Percentiles rank a stretch among this genome's conserved stretches.
Conservation (phyloP, 2,113 vertebrate species). For the Leucosticte australis region DNA sequence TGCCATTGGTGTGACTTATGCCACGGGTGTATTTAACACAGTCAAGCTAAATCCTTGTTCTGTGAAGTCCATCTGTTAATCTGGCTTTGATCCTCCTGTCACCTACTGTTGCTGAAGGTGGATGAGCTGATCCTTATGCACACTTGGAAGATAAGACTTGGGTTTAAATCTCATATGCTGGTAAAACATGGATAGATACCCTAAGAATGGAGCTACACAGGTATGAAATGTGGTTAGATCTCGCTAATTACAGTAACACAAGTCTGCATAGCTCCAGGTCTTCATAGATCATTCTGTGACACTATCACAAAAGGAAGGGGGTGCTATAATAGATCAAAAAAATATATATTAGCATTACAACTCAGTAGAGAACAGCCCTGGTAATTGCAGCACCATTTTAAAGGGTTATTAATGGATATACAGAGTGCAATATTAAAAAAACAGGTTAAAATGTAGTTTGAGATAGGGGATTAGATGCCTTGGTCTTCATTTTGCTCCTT, state of each 20-base stretch:
- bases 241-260: not conserved
- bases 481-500: not conserved
- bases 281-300: not conserved
- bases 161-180: not conserved
- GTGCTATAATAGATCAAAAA: not conserved
- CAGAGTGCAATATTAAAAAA: not conserved
- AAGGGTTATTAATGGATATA: not conserved
- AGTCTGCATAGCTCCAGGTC: not conserved
- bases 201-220: not conserved
- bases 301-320: not conserved
- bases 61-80: conserved; percentile 20
- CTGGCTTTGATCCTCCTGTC: conserved; percentile 30
- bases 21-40: conserved; percentile 21
- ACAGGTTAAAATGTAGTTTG: not conserved
- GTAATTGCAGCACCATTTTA: not conserved
- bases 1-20: not conserved
- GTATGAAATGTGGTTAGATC: not conserved
- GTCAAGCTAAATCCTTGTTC: conserved; percentile 38
- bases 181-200: not conserved
- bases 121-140: conserved; percentile 28
- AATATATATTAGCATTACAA: not conserved
- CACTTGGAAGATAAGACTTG: conserved; percentile 8
- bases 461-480: not conserved
- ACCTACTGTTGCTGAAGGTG: conserved; percentile 19
- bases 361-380: not conserved